Conservation (phyloP, 2,797 vertebrate species). For the Vultur gryphus region DNA sequence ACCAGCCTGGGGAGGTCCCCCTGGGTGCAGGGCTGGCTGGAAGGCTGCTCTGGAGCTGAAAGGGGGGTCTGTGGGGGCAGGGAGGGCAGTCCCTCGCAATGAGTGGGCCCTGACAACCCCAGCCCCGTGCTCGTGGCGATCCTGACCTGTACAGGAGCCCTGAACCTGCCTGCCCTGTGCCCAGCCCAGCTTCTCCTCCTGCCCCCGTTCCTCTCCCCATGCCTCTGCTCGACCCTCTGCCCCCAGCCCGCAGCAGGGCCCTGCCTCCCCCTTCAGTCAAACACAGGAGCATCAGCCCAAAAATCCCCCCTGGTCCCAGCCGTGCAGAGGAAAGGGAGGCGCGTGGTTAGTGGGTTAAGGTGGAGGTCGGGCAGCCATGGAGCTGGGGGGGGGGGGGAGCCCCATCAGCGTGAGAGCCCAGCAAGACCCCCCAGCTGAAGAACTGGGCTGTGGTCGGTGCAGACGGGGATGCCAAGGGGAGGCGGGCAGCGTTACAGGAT, state of each 20-base stretch:
- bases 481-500: background rate
- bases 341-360: background rate
- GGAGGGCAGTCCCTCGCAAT: accelerated
- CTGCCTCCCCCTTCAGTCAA: background rate
- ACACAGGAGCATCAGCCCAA: background rate
- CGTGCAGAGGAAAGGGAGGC: accelerated
- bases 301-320: background rate
- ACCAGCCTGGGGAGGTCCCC: background rate
- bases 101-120: background rate
- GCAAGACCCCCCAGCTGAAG: background rate
- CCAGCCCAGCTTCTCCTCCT: accelerated
- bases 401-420: background rate
- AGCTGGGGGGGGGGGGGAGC: background rate
- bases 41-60: background rate
- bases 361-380: background rate
- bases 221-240: background rate
- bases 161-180: background rate
- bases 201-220: background rate
- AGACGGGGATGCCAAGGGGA: background rate
- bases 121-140: background rate
- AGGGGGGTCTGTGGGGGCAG: background rate
- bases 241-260: background rate
- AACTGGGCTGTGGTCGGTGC: background rate
- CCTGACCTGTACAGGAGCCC: background rate
- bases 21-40: accelerated